Percentiles rank a stretch among this genome's conserved stretches.
phyloP scores from a whole-genome alignment of 2,888 invertebrate species.

The Napeogenes sylphis region DNA sequence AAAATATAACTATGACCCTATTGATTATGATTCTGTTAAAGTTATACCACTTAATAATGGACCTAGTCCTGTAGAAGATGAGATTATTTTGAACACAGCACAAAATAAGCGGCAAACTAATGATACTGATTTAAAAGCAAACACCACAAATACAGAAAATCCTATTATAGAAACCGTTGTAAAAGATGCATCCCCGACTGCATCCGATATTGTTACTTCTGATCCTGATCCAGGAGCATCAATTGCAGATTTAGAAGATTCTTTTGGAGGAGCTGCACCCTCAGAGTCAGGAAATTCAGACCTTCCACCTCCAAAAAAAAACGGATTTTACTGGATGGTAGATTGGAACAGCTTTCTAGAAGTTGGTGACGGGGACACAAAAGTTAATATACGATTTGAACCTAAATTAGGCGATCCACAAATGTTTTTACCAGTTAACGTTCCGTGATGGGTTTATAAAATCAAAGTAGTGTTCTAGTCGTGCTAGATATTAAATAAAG shows the following conservation, averaged over 20 bases:
- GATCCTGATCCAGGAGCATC: slow-evolving; percentile 74
- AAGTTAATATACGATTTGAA: slow-evolving; percentile 87
- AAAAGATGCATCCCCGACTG: slow-evolving; percentile 38
- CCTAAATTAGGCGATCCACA: slow-evolving; percentile 89
- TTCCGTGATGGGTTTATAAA: slow-evolving; percentile 76
- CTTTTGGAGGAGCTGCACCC: slow-evolving; percentile 83
- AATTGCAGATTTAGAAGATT: slow-evolving; percentile 83
- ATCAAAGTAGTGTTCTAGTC: slow-evolving; percentile 40
- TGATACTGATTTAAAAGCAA: slow-evolving; percentile 33
- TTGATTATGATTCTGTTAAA: slow-evolving; percentile 66
- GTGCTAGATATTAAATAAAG: background rate
- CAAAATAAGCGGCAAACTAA: slow-evolving; percentile 61
- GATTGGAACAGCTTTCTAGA: slow-evolving; percentile 93
- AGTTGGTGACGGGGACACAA: slow-evolving; percentile 85
- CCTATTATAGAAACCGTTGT: slow-evolving; percentile 38
- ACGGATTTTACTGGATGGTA: slow-evolving; percentile 89
- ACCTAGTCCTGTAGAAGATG: slow-evolving; percentile 52
- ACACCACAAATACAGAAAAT: slow-evolving; percentile 31
- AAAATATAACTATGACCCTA: slow-evolving; percentile 53
- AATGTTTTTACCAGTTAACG: slow-evolving; percentile 84
- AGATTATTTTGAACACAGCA: slow-evolving; percentile 44
- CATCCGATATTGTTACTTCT: slow-evolving; percentile 58
- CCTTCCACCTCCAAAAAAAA: slow-evolving; percentile 81
- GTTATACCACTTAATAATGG: slow-evolving; percentile 67
- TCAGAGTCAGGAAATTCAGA: slow-evolving; percentile 78